A percentile compares a stretch with the other conserved stretches of the same genome.
Evolutionary conservation across 1,140 invertebrate species (phyloP).

Genomic region (Dinoponera quadriceps): DNA sequence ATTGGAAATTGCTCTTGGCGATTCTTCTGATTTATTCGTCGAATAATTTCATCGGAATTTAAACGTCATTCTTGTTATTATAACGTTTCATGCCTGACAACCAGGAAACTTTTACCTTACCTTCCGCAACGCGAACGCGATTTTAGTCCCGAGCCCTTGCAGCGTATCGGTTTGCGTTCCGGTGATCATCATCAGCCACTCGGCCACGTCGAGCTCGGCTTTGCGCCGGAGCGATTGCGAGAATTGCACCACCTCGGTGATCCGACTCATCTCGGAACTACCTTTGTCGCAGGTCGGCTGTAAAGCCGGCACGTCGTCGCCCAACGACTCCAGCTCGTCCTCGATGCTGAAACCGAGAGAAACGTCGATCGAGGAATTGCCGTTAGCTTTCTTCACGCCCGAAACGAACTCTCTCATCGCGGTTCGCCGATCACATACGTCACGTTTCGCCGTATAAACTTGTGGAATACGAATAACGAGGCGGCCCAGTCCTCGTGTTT

Average conservation of each 20-base stretch:
- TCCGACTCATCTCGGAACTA: constrained; percentile 23
- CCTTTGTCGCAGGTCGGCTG: constrained; percentile 28
- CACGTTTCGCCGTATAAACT: constrained; percentile 43
- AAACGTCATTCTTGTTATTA: too few species aligned
- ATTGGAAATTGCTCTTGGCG: too few species aligned
- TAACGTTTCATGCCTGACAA: too few species aligned
- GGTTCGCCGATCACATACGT: constrained; percentile 21
- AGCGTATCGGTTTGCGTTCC: constrained; percentile 24
- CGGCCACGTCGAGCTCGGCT: constrained; percentile 35
- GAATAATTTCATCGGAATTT: too few species aligned
- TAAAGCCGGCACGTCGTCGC: constrained; percentile 10
- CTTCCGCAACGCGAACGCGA: constrained; percentile 36
- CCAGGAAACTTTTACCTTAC: background rate
- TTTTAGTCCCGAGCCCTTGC: constrained; percentile 42
- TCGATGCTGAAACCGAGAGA: constrained; percentile 27
- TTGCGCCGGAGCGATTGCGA: constrained; percentile 10
- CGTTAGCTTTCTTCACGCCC: background rate
- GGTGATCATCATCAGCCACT: constrained; percentile 43
- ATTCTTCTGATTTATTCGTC: too few species aligned
- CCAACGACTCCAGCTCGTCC: constrained; percentile 19
- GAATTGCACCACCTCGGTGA: constrained; percentile 25
- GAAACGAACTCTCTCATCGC: background rate
- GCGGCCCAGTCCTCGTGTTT: constrained; percentile 40
- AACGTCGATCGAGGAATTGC: background rate
- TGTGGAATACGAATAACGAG: constrained; percentile 41